Conservation (phyloP, 2,113 vertebrate species). For the Sander vitreus region DNA sequence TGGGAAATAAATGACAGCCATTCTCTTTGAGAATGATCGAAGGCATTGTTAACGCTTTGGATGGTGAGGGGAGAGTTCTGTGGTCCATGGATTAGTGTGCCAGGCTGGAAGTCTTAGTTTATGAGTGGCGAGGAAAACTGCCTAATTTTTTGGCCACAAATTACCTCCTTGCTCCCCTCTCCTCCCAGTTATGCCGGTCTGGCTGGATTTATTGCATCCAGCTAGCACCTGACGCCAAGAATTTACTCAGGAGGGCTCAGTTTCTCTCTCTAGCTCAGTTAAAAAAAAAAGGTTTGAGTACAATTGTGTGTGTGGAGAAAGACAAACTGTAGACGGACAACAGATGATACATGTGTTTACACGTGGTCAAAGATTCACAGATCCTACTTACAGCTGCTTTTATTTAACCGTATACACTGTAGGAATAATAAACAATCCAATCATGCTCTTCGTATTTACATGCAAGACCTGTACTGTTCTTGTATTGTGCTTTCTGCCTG, state of each 20-base stretch:
- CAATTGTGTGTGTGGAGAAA: slow-evolving; percentile 11
- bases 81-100: slow-evolving; percentile 74
- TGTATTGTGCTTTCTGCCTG: slow-evolving; percentile 5
- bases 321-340: background rate
- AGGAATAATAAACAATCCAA: background rate
- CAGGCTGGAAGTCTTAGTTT: slow-evolving; percentile 69
- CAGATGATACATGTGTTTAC: background rate
- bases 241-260: slow-evolving; percentile 71
- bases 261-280: slow-evolving; percentile 46
- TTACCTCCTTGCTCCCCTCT: slow-evolving; percentile 59
- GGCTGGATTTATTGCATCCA: slow-evolving; percentile 76
- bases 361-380: background rate
- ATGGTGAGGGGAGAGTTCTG: slow-evolving; percentile 58
- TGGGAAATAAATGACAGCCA: slow-evolving; percentile 75
- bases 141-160: slow-evolving; percentile 77
- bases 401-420: background rate
- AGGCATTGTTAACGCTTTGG: slow-evolving; percentile 71
- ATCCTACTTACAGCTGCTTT: background rate
- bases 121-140: slow-evolving; percentile 69
- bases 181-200: slow-evolving; percentile 53
- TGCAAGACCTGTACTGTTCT: background rate
- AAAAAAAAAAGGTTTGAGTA: slow-evolving; percentile 14
- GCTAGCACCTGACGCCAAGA: slow-evolving; percentile 68
- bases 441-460: slow-evolving; percentile 7
- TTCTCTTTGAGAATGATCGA: slow-evolving; percentile 77